Base-by-base conservation (phyloP, 2,888 invertebrate genomes). In the Limnephilus auricula region DNA sequence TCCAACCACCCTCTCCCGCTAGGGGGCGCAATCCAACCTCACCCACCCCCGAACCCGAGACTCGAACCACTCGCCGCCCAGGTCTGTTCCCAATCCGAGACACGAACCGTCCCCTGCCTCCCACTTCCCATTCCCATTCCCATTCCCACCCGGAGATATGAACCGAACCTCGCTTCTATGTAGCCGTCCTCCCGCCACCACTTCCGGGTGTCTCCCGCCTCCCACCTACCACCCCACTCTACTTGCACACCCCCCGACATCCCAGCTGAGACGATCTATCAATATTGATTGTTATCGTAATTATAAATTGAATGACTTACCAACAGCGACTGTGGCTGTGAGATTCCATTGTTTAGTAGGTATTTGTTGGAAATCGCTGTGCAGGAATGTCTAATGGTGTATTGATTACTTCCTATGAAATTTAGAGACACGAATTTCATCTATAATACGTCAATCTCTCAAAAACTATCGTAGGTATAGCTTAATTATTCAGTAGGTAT, bases 231-330 rank as follows among this genome's bases (percentile, higher is more conserved):
- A 45, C 90, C 92, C 93, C 82, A 37, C 34, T 84, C 91, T 89
- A 91, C 89, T 92, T 89, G 84, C 92, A 90, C 86, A 90, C 89
- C 78, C 86, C 79, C 85, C 95, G 95, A 95, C 96, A 96, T 95
- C 95, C 96, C 95, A 95, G 95, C 95, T 90, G 95, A 95, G 95
- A 96, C 95, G 96, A 95, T 95, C 95, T 95, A 95, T 95, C 95
- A 95, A 95, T 95, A 96, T 96, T 96, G 96, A 96, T 96, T 96
- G 96, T 96, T 96, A 96, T 96, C 95, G 95, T 95, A 96, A 96
- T 96, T 96, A 96, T 95, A 95, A 90, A 92, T 91, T 92, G 93
- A 92, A 92, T 93, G 93, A 93, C 93, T 85, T 90, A 88, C 65
- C 65, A 65, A n/a, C 65, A 65, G 83, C 89, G 90, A 90, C 84